phyloP scores from a whole-genome alignment of 2,797 vertebrate species.

The Heterohyrax brucei region DNA sequence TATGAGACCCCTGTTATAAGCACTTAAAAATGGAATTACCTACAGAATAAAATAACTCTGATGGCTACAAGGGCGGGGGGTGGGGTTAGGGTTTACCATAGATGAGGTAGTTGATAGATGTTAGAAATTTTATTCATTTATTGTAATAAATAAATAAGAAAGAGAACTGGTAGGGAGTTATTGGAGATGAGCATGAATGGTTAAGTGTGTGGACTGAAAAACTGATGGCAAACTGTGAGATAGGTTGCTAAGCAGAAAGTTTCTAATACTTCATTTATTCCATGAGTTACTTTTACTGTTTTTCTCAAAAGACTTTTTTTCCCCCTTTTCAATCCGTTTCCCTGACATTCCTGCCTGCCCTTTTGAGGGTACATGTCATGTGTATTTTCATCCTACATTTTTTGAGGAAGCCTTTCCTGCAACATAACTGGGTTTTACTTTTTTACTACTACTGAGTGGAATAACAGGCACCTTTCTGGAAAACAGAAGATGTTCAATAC shows the following conservation, averaged over 20 bases:
- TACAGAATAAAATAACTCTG: too few species aligned
- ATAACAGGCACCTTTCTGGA: neutral
- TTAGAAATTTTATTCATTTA: too few species aligned
- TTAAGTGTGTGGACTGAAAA: neutral
- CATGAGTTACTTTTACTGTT: slow-evolving; percentile 57
- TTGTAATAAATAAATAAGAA: neutral
- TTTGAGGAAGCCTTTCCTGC: slow-evolving; percentile 35
- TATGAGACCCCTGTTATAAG: too few species aligned
- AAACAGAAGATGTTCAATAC: slow-evolving; percentile 26
- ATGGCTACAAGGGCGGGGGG: too few species aligned
- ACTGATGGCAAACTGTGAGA: neutral
- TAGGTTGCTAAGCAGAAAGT: slow-evolving; percentile 27
- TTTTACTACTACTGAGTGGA: slow-evolving; percentile 23
- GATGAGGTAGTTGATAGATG: too few species aligned
- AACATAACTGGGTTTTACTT: neutral
- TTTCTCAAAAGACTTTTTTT: slow-evolving; percentile 29
- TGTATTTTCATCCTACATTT: slow-evolving; percentile 58
- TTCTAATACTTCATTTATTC: slow-evolving; percentile 57
- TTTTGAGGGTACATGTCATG: slow-evolving; percentile 10
- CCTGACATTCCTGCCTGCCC: neutral
- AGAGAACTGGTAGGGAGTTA: neutral
- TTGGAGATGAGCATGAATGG: neutral
- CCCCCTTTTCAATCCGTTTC: neutral
- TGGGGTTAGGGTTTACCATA: too few species aligned
- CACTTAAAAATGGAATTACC: too few species aligned